A percentile compares a stretch with the other conserved stretches of the same genome.
Conservation (phyloP, 2,888 invertebrate species). For the Amorpha juglandis region DNA sequence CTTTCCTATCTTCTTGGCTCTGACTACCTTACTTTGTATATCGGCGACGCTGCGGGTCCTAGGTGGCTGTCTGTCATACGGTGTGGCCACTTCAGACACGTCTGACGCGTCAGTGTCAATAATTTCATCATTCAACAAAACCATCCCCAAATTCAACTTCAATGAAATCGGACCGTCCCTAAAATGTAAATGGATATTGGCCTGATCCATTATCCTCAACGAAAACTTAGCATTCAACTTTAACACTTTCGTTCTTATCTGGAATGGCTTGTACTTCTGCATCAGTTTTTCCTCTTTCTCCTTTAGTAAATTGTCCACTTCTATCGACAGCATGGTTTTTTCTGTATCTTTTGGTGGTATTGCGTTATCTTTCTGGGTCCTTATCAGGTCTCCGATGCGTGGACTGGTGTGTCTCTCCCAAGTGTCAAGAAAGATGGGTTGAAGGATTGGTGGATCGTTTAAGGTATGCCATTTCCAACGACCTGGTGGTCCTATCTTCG, state of each 20-base stretch:
- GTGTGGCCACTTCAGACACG: constrained; percentile 46
- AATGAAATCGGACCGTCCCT: constrained; percentile 45
- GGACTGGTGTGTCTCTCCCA: constrained; percentile 28
- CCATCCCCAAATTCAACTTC: constrained; percentile 65
- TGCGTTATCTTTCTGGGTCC: constrained; percentile 18
- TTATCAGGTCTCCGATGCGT: constrained; percentile 25
- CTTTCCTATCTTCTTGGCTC: constrained; percentile 34
- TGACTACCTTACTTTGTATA: constrained; percentile 40
- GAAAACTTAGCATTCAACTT: constrained; percentile 64
- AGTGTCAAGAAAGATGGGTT: constrained; percentile 47
- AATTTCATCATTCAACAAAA: constrained; percentile 66
- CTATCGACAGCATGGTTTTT: constrained; percentile 50
- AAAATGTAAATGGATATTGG: constrained; percentile 55
- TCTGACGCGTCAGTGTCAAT: constrained; percentile 55
- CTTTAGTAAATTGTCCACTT: constrained; percentile 53
- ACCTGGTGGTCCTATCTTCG: constrained; percentile 49
- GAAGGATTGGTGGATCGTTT: constrained; percentile 60
- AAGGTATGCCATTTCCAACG: constrained; percentile 66
- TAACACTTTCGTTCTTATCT: constrained; percentile 56
- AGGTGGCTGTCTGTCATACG: constrained; percentile 46
- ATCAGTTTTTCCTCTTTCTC: constrained; percentile 46
- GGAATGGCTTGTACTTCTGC: constrained; percentile 54
- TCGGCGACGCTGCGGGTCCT: constrained; percentile 43
- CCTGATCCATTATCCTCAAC: constrained; percentile 56
- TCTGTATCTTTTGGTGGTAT: constrained; percentile 19